Base-by-base conservation (phyloP, 2,113 vertebrate species). In the Etia nguti region DNA sequence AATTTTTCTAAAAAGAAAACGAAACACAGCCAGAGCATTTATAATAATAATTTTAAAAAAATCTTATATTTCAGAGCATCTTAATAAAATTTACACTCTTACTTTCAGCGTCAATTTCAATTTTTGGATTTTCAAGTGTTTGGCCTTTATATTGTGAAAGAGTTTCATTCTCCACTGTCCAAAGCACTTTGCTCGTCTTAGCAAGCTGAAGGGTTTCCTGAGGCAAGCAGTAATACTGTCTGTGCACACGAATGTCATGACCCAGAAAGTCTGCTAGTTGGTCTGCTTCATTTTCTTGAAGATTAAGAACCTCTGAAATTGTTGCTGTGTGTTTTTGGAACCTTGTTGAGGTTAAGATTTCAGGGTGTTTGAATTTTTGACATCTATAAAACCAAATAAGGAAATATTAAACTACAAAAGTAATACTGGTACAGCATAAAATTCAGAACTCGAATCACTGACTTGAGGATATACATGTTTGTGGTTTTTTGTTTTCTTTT, bases 261-360 rank as follows among this genome's bases (percentile, higher is more conserved):
- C 34, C 52, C 31, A 80, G 18, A 56, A 80, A 0, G 75, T 54
- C 26, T 18, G 48, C 20, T 52, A 79, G 29, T 79, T 79, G 77
- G 52, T 56, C 77, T 56, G n/a, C 52, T 11, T 56, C 20, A 12
- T 56, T 56, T 56, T 38, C 77, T 38, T 80, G 77, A 56, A 80
- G 52, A 56, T 26, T 10, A 4, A 80, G 1, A n/a, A 55, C 52
- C 52, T 55, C 52, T 55, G 5, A 0, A 1, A 52, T 10, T 55
- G 52, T 11, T 11, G n/a, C n/a, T 0, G 0, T 4, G 8, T 0
- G 12, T 1, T 60, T 59, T 0, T 18, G 15, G 26, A 31, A 26
- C 57, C 26, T 31, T 60, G 15, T 2, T 60, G 57, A 18, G 13
- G 22, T 57, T 31, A 18, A 10, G 10, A 55, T 10, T 55, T 22